These are phyloP conservation scores for Helicoverpa armigera DNA, from an alignment of 1,140 invertebrate species.

Conservation along the genomic window DNA sequence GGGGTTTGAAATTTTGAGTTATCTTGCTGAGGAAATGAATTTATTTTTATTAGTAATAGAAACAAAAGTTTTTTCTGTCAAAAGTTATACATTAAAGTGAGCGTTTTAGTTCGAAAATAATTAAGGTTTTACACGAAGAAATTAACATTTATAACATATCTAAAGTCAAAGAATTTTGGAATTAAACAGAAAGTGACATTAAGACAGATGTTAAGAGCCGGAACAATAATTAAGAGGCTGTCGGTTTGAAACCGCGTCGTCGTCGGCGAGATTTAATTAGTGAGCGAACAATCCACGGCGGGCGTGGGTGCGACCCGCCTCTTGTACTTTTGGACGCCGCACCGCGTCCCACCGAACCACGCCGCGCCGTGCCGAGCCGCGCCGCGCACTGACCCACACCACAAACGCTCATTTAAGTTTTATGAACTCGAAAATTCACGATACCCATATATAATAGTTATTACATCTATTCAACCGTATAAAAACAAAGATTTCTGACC, in stretches of 20 bases:
- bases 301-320: slow-evolving; percentile 51
- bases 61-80: slow-evolving; percentile 11
- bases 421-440: no score
- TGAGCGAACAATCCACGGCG: slow-evolving; percentile 72
- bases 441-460: no score
- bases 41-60: neutral
- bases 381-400: neutral
- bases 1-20: neutral
- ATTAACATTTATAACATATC: slow-evolving; percentile 62
- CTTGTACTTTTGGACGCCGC: slow-evolving; percentile 37
- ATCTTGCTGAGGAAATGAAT: neutral
- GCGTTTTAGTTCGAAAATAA: slow-evolving; percentile 35
- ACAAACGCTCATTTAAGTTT: no score
- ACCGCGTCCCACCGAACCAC: neutral
- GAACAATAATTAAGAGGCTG: slow-evolving; percentile 85
- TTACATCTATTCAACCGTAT: neutral
- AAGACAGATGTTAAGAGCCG: slow-evolving; percentile 84
- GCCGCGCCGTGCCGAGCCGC: neutral
- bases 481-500: neutral
- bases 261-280: slow-evolving; percentile 84
- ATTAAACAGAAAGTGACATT: slow-evolving; percentile 81
- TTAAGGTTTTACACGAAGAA: slow-evolving; percentile 54
- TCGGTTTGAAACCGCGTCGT: slow-evolving; percentile 82
- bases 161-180: slow-evolving; percentile 71
- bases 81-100: slow-evolving; percentile 9